phyloP scores from a whole-genome alignment of 1,140 invertebrate species.

The Kradibia gibbosae region DNA sequence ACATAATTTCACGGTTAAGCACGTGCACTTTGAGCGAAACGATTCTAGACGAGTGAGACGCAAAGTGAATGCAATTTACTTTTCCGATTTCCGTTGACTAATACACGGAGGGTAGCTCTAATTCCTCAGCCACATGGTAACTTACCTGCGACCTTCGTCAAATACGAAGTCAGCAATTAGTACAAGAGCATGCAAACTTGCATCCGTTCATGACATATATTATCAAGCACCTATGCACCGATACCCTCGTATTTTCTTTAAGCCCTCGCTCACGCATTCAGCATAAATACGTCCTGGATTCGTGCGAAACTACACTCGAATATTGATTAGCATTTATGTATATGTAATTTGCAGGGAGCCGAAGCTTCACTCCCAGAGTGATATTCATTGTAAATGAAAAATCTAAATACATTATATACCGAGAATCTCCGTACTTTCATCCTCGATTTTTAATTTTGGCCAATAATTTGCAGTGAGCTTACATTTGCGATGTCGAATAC shows the following conservation, averaged over 20 bases:
- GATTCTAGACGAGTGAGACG: not conserved
- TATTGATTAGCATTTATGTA: too few species aligned
- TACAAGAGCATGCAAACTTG: not conserved
- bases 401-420: too few species aligned
- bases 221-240: not conserved
- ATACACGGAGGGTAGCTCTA: constrained; percentile 22
- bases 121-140: constrained; percentile 38
- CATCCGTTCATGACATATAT: not conserved
- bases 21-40: not conserved
- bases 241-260: not conserved
- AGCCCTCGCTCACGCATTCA: too few species aligned
- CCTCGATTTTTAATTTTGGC: too few species aligned
- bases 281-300: too few species aligned
- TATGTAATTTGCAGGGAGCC: too few species aligned
- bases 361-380: too few species aligned
- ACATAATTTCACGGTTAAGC: constrained; percentile 29
- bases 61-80: constrained; percentile 23
- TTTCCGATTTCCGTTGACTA: constrained; percentile 33
- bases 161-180: not conserved
- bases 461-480: too few species aligned
- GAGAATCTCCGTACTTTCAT: too few species aligned
- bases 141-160: constrained; percentile 7
- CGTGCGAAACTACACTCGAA: too few species aligned
- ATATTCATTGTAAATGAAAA: too few species aligned
- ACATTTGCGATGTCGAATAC: too few species aligned